Evolutionary conservation across 2,797 vertebrate genomes (phyloP).

Genomic region (Chlorospingus flavigularis): DNA sequence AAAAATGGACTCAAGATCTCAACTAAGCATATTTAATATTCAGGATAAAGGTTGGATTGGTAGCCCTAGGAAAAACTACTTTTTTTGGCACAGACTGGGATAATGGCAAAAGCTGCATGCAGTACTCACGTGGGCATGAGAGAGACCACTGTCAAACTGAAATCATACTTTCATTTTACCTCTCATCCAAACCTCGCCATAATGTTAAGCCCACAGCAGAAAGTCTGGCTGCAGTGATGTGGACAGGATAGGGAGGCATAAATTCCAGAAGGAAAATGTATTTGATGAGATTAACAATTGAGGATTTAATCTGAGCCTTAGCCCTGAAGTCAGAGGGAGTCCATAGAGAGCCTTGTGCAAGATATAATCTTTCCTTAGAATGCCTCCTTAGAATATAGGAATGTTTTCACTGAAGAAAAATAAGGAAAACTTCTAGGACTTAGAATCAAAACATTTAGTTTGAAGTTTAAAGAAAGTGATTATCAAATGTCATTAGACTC

Average conservation of each 20-base stretch:
- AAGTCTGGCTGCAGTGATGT: not conserved
- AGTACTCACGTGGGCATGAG: not conserved
- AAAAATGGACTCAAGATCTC: not conserved
- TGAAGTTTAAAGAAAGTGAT: not conserved
- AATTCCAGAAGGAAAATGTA: not conserved
- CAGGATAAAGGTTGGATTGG: not conserved
- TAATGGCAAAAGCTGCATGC: not conserved
- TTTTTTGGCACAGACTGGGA: not conserved
- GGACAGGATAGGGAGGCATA: not conserved
- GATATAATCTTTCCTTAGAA: not conserved
- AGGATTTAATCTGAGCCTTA: not conserved
- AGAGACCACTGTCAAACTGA: not conserved
- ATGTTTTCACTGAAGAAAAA: not conserved
- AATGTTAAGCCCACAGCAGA: fast-evolving
- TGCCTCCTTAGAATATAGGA: not conserved
- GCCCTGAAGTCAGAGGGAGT: not conserved
- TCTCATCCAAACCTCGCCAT: not conserved
- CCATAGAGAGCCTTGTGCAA: not conserved
- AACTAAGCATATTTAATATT: not conserved
- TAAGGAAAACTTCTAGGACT: not conserved
- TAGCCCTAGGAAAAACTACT: not conserved
- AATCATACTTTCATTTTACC: not conserved
- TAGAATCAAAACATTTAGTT: not conserved
- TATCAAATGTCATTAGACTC: not conserved
- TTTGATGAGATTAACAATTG: not conserved